Percentiles rank a stretch among this genome's conserved stretches.
Conservation (phyloP, 2,797 vertebrate species). For the Monodelphis domestica region DNA sequence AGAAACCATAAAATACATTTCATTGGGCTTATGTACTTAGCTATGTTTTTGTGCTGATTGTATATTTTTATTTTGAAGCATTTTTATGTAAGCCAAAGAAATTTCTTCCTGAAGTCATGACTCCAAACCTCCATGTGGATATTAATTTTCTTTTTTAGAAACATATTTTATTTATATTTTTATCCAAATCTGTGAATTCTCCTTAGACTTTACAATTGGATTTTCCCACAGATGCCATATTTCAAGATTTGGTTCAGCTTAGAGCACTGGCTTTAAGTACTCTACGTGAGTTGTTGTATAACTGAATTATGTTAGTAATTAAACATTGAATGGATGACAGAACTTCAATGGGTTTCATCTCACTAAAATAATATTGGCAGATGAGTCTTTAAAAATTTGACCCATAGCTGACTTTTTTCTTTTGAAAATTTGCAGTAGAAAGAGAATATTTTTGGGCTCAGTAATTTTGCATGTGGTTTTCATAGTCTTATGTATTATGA, state of each 20-base stretch:
- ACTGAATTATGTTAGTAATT: slow-evolving; percentile 50
- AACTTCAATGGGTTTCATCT: slow-evolving; percentile 52
- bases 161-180: slow-evolving; percentile 39
- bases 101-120: slow-evolving; percentile 58
- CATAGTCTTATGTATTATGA: slow-evolving; percentile 49
- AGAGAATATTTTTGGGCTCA: slow-evolving; percentile 44
- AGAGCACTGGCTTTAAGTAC: slow-evolving; percentile 43
- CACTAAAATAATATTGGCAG: slow-evolving; percentile 44
- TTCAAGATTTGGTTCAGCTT: slow-evolving; percentile 43
- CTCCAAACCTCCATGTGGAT: slow-evolving; percentile 49
- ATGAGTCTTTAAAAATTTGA: slow-evolving; percentile 40
- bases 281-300: not conserved
- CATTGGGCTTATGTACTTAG: slow-evolving; percentile 60
- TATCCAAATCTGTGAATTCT: not conserved
- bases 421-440: slow-evolving; percentile 32
- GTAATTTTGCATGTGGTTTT: slow-evolving; percentile 51
- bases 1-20: slow-evolving; percentile 68
- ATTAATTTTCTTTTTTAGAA: not conserved
- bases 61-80: slow-evolving; percentile 69
- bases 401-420: slow-evolving; percentile 45
- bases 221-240: not conserved
- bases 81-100: slow-evolving; percentile 65
- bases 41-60: slow-evolving; percentile 69
- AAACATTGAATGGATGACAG: slow-evolving; percentile 22
- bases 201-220: slow-evolving; percentile 25